These are phyloP conservation scores for Tupaia tana DNA, from an alignment of 2,113 vertebrate genomes.

Conservation along the genomic window DNA sequence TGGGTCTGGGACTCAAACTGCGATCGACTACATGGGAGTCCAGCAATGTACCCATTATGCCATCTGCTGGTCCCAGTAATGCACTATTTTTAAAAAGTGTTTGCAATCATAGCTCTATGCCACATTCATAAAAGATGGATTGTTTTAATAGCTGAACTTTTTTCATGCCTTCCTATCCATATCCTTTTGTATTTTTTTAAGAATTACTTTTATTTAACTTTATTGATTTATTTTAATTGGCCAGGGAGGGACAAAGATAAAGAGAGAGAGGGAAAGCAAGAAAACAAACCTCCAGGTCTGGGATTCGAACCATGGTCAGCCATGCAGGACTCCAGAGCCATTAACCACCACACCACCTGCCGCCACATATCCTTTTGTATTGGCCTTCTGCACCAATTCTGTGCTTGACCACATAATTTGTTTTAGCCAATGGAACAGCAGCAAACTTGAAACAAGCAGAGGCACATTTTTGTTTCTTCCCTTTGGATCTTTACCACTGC, in stretches of 20 bases:
- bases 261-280: too few relatives aligned
- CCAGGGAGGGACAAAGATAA: too few relatives aligned
- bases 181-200: not conserved
- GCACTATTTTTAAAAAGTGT: not conserved
- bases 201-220: too few relatives aligned
- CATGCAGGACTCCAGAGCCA: too few relatives aligned
- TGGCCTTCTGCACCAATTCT: rapidly evolving
- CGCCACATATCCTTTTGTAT: not conserved
- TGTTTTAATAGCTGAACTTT: not conserved
- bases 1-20: too few relatives aligned
- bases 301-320: too few relatives aligned
- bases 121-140: not conserved
- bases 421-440: not conserved
- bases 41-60: too few relatives aligned
- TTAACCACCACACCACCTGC: too few relatives aligned
- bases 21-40: too few relatives aligned
- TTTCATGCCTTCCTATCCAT: not conserved
- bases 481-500: not conserved
- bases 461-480: not conserved
- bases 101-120: not conserved
- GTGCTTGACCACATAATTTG: not conserved
- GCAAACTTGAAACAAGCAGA: not conserved
- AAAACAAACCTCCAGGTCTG: too few relatives aligned
- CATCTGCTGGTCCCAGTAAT: not conserved
- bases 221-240: too few relatives aligned